These are phyloP conservation scores for Incurvaria masculella DNA, from an alignment of 2,888 invertebrate genomes.

Conservation along the genomic window DNA sequence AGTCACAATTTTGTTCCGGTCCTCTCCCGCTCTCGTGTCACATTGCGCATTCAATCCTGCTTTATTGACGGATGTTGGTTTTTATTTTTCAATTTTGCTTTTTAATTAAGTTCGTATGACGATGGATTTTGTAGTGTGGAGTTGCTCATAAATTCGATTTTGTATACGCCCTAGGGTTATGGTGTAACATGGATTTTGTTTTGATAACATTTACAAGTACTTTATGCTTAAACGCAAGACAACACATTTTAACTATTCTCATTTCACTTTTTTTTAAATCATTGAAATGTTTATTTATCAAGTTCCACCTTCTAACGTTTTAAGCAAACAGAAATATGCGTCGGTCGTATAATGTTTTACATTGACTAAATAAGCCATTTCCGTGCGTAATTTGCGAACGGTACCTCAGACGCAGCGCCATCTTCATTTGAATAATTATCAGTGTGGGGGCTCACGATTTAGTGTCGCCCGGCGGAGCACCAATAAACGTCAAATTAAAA, in stretches of 20 bases:
- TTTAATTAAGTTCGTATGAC: constrained; percentile 10
- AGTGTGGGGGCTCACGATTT: background rate
- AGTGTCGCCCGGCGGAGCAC: constrained; percentile 1
- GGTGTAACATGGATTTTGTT: too few species aligned
- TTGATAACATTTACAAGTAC: too few species aligned
- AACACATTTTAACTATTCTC: too few species aligned
- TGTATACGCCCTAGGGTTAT: too few species aligned
- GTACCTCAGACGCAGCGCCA: background rate
- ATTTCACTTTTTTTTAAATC: too few species aligned
- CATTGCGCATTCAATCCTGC: constrained; percentile 17
- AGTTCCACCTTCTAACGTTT: too few species aligned
- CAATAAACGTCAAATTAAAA: constrained; percentile 28
- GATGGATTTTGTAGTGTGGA: background rate
- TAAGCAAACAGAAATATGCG: too few species aligned
- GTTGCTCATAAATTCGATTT: background rate
- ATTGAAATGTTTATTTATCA: too few species aligned
- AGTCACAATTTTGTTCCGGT: background rate
- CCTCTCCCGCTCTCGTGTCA: background rate
- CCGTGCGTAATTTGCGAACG: background rate
- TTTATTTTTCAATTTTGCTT: constrained; percentile 14
- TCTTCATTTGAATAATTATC: constrained; percentile 27
- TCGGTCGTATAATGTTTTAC: too few species aligned
- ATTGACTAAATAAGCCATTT: background rate
- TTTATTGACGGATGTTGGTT: constrained; percentile 27
- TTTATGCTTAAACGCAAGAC: too few species aligned